phyloP scores from a whole-genome alignment of 2,888 invertebrate genomes.

The Apamea anceps region DNA sequence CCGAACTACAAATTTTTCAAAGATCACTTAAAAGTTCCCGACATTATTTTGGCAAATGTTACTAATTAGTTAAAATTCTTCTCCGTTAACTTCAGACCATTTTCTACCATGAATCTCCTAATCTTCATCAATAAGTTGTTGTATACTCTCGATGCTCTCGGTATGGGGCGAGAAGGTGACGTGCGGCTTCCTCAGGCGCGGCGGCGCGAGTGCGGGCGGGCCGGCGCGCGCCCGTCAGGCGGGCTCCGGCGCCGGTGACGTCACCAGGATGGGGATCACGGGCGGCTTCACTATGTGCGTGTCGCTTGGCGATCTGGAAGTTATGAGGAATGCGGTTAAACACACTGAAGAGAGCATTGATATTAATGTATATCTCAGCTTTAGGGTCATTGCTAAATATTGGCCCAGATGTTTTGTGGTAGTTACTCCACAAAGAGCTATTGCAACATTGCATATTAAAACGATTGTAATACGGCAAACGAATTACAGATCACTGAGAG shows the following conservation, averaged over 20 bases:
- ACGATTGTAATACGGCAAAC: neutral
- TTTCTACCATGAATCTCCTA: slow-evolving; percentile 51
- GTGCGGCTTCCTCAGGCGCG: slow-evolving; percentile 60
- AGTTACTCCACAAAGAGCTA: neutral
- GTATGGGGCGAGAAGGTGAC: slow-evolving; percentile 71
- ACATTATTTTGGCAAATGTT: neutral
- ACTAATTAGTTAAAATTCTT: neutral
- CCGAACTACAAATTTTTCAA: neutral
- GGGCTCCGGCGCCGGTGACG: slow-evolving; percentile 82
- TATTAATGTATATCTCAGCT: neutral
- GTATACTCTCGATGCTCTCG: slow-evolving; percentile 72
- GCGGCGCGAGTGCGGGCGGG: slow-evolving; percentile 72
- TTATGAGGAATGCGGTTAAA: neutral
- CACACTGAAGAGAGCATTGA: neutral
- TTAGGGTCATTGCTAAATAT: neutral
- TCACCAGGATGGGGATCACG: slow-evolving; percentile 86
- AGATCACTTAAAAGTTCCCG: neutral
- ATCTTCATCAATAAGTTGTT: slow-evolving; percentile 62
- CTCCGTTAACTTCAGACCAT: slow-evolving; percentile 5
- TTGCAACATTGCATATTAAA: neutral
- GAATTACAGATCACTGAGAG: neutral
- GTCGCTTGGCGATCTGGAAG: slow-evolving; percentile 83
- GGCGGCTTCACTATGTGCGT: slow-evolving; percentile 75
- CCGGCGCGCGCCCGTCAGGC: slow-evolving; percentile 75
- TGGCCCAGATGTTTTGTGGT: neutral